Conservation (phyloP, 2,888 invertebrate species). For the Drosophila vallismaia region DNA sequence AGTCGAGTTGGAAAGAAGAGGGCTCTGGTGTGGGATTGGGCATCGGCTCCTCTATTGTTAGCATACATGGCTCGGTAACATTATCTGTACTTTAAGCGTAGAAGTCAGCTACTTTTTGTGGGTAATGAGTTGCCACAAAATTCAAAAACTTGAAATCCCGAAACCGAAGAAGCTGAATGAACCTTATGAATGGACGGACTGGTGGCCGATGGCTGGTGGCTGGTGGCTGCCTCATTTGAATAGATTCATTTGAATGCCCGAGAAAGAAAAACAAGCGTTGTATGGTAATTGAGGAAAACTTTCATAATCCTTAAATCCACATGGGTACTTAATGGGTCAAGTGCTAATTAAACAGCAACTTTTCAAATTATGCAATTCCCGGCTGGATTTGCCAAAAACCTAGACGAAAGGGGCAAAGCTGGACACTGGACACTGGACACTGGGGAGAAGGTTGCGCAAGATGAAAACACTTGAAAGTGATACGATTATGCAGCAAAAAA, state of each 20-base stretch:
- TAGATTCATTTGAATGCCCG: not conserved
- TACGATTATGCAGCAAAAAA: slow-evolving; percentile 76
- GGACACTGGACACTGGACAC: not conserved
- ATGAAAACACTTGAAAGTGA: slow-evolving; percentile 73
- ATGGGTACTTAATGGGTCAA: slow-evolving; percentile 40
- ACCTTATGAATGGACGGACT: slow-evolving; percentile 58
- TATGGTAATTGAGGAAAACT: slow-evolving; percentile 27
- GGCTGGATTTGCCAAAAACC: slow-evolving; percentile 61
- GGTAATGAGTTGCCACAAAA: slow-evolving; percentile 66
- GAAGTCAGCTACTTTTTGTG: slow-evolving; percentile 27
- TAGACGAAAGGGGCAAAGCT: not conserved
- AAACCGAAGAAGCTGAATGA: slow-evolving; percentile 39
- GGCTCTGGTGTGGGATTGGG: not conserved
- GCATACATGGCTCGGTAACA: slow-evolving; percentile 29
- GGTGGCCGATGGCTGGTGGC: too few species aligned
- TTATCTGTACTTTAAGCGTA: slow-evolving; percentile 28
- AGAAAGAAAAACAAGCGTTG: slow-evolving; percentile 4
- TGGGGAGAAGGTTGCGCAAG: slow-evolving; percentile 25
- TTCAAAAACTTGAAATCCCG: not conserved
- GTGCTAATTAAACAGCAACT: slow-evolving; percentile 54
- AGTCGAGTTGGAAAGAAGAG: slow-evolving; percentile 7
- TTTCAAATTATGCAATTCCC: slow-evolving; percentile 67
- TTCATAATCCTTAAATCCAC: slow-evolving; percentile 42
- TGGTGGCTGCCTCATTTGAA: slow-evolving; percentile 24
- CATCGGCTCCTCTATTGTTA: slow-evolving; percentile 16